Base-by-base conservation (phyloP, 2,888 invertebrate genomes). In the Synanthedon formicaeformis region DNA sequence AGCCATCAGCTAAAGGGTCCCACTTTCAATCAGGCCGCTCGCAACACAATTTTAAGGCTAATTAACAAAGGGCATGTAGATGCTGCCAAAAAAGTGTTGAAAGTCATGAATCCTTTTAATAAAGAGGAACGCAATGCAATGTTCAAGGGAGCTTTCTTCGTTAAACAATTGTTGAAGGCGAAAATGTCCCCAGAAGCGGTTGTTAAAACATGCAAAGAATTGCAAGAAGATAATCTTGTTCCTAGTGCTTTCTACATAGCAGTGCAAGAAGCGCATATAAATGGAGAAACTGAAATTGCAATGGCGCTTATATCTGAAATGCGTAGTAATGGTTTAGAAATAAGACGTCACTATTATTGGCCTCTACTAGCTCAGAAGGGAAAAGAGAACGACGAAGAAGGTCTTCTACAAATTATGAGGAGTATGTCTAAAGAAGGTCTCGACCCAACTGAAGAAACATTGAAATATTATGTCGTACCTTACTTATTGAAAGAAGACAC, bases 331-430 rank as follows among this genome's bases (percentile, higher is more conserved):
- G 92, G 92, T 0, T 61, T 88, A 23, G 90, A 91, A 61, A 85
- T 96, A 11, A 88, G 94, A 34, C 91, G 92, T 56, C 96, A 96
- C 71, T 96, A 91, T 67, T 96, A 95, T 75, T 96, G 96, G 96
- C 96, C 96, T 0, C 65, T 96, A 40, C 78, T 96, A 51, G 82
- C 89, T n/a, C 83, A 89, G 2, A 90, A 88, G 63, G 88, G 88
- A 1, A 89, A 90, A 53, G 88, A 89, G 63, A 81, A 88, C 1
- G 89, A 91, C 63, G 89, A 90, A 58, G 76, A 88, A 69, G 91
- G 89, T 23, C 80, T 95, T 2, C 62, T 92, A 4, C 86, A 91
- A 53, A 86, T 93, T 3, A 63, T 96, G 1, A 78, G 84, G 16
- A 81, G 88, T 58, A 96, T 96, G 94, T 73, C 78, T 8, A 71